Evolutionary conservation across 2,113 vertebrate genomes (phyloP).

Genomic region (Antechinus stuartii): DNA sequence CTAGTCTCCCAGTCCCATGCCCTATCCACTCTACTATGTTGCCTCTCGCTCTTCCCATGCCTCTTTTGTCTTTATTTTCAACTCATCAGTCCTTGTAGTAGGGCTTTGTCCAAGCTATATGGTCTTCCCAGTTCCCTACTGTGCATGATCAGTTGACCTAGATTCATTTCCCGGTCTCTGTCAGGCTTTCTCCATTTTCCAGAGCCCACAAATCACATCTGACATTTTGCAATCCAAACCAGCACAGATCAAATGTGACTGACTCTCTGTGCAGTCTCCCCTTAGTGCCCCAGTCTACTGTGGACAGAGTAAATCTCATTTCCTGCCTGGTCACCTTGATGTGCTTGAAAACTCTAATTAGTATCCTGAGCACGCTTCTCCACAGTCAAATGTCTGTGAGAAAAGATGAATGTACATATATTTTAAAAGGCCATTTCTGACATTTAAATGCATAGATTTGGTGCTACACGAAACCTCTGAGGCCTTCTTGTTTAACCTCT

Average conservation of each 20-base stretch:
- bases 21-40: background rate
- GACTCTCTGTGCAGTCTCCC: background rate
- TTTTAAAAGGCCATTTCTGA: background rate
- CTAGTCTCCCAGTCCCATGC: background rate
- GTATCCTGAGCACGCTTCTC: background rate
- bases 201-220: background rate
- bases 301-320: background rate
- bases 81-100: background rate
- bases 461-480: background rate
- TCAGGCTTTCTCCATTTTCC: background rate
- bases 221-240: background rate
- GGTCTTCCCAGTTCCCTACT: background rate
- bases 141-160: background rate
- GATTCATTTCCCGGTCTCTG: background rate
- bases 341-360: background rate
- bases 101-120: background rate
- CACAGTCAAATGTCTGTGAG: background rate
- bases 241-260: background rate
- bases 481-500: background rate
- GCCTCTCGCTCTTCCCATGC: background rate
- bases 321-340: background rate
- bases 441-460: background rate
- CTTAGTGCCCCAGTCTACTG: background rate
- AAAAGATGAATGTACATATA: background rate
- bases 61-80: background rate